Conservation (phyloP, 2,888 invertebrate genomes). For the Pheosia gnoma region DNA sequence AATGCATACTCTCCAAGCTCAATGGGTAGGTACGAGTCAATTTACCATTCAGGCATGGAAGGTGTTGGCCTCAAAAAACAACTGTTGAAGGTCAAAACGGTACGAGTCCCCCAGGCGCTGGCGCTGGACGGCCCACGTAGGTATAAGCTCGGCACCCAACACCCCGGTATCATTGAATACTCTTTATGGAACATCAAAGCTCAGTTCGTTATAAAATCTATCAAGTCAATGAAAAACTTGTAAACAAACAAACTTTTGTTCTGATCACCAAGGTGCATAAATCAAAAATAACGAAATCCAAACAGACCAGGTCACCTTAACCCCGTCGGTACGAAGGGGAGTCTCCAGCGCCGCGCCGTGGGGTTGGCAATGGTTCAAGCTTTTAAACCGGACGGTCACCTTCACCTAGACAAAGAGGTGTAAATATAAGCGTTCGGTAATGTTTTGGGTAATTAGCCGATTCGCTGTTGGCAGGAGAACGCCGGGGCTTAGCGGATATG, state of each 20-base stretch:
- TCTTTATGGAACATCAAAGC: neutral
- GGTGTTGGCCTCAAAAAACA: too few relatives aligned
- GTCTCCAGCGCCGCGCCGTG: neutral
- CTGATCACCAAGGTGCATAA: neutral
- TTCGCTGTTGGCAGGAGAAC: neutral
- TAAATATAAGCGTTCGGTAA: slow-evolving; percentile 1
- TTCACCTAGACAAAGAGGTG: slow-evolving; percentile 3
- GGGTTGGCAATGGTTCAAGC: slow-evolving; percentile 4
- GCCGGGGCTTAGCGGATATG: neutral
- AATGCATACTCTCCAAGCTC: too few relatives aligned
- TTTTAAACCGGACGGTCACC: neutral
- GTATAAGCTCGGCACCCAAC: too few relatives aligned
- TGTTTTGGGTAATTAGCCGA: slow-evolving; percentile 3
- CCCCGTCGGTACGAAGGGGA: neutral
- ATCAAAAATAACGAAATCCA: neutral
- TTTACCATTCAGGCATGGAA: too few relatives aligned
- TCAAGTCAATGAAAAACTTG: neutral
- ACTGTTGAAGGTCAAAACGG: too few relatives aligned
- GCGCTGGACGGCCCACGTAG: too few relatives aligned
- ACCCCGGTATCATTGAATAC: too few relatives aligned
- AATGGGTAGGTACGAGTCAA: too few relatives aligned
- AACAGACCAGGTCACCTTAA: slow-evolving; percentile 4
- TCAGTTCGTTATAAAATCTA: neutral
- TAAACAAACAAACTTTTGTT: slow-evolving; percentile 1
- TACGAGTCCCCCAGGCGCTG: too few relatives aligned